Base-by-base conservation (phyloP, 2,113 vertebrate species). In the Pardalotus punctatus region DNA sequence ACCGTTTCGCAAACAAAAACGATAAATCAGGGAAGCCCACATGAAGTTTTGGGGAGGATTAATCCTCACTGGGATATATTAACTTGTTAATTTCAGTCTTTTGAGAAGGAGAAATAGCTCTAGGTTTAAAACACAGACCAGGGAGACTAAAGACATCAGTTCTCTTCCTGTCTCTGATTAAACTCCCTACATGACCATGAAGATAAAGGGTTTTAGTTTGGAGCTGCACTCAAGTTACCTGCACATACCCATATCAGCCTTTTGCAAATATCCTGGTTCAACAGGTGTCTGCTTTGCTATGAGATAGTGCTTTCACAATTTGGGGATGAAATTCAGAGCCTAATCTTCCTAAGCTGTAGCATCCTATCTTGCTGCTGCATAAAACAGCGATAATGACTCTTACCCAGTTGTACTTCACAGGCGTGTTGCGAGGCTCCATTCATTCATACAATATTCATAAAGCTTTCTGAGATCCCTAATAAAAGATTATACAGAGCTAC, bases 371-470 rank as follows among this genome's bases (percentile, higher is more conserved):
- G 12, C 45, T 74, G 35, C 87, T 62, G 58, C 60, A 64, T 21
- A 29, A 73, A 70, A 9, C 47, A 36, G 38, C 35, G 56, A 83
- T 51, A 66, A 82, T 48, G 81, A 45, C 64, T 83, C 58, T 33
- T 29, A 86, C 74, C 54, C 28, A 19, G 33, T 1, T 54, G 74
- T 85, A 73, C 29, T 82, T 77, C 91, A 61, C 45, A 65, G 61
- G 72, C 15, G 3, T 54, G 61, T 54, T 85, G 56, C 0, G 0
- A 86, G 78, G 74, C 56, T 93, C 80, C 81, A 27, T 45, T 66
- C 64, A 8, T 38, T 73, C 92, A 88, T 86, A 25, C 79, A 90
- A 62, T 60, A 94, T 94, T 74, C 82, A 93, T 93, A 77, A 93
- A 76, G 54, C 60, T 73, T 62, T 21, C 92, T 27, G 67, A 96